These are phyloP conservation scores for Drosophila borborema DNA, from an alignment of 2,888 invertebrate species.

Conservation along the genomic window DNA sequence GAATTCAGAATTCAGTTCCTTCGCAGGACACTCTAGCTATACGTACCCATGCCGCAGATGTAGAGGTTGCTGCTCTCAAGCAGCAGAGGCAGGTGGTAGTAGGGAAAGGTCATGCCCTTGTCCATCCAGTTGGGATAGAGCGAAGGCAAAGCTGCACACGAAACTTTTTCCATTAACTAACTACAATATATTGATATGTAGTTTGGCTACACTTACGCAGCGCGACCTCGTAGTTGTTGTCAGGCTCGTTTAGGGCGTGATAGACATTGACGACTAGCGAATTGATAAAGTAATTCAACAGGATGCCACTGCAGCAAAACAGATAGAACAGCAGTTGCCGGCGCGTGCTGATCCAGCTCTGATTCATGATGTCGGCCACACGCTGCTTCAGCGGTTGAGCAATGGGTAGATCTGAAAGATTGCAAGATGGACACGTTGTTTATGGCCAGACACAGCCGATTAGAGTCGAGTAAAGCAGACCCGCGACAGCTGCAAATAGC, in stretches of 20 bases:
- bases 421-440: not conserved
- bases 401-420: constrained; percentile 62
- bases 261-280: constrained; percentile 66
- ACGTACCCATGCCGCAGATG: constrained; percentile 71
- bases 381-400: constrained; percentile 52
- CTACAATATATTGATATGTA: too few relatives aligned
- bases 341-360: constrained; percentile 67
- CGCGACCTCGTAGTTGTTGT: constrained; percentile 46
- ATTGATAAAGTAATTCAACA: constrained; percentile 64
- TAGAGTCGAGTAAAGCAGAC: constrained; percentile 12
- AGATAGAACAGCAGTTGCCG: constrained; percentile 72
- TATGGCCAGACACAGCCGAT: not conserved
- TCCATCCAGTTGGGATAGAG: constrained; percentile 76
- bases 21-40: not conserved
- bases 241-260: constrained; percentile 35
- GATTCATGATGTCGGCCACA: constrained; percentile 61
- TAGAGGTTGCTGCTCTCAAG: constrained; percentile 50
- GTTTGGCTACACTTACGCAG: constrained; percentile 63
- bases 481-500: constrained; percentile 58
- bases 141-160: constrained; percentile 64
- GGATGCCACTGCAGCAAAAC: constrained; percentile 48
- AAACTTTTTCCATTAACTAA: not conserved
- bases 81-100: constrained; percentile 71
- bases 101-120: constrained; percentile 74
- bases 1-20: not conserved